Base-by-base conservation (phyloP, 2,113 vertebrate species). In the Spheniscus mendiculus region DNA sequence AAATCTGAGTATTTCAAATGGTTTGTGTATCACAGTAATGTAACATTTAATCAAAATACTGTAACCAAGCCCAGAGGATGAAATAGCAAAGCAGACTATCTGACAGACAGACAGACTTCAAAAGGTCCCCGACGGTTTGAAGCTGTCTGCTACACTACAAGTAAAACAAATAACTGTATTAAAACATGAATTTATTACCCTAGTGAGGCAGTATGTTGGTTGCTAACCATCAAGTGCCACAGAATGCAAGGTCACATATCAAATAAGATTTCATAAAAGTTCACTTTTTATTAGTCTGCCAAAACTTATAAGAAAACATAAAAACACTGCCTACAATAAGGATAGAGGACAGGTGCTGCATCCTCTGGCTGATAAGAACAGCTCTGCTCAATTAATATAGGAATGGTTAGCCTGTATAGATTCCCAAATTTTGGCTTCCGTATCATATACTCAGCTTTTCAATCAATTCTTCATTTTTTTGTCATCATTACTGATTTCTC, bases 141-240 rank as follows among this genome's bases (percentile, higher is more conserved):
- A 94, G 29, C 84, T 86, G 78, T 83, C 87, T 79, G 59, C 63
- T 83, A 85, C 15, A n/a, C 55, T 63, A 70, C 10, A 90, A 81
- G 36, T 61, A 77, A 90, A 96, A 92, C 50, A 88, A 93, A 20
- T 72, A 95, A 86, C 55, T 88, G 44, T 27, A 94, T 72, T 87
- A 73, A 93, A 90, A 78, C 17, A 83, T 15, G 2, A 72, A 86
- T 96, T 92, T 89, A 90, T 58, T 79, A 90, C 34, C 25, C 59
- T 55, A 81, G 8, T 5, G n/a, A 90, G 65, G 80, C 27, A 78
- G 29, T 38, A 65, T 1, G 1, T 36, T 83, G 50, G 38, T 58
- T 94, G 29, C 42, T 92, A 90, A 93, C 50, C 71, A 96, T 30
- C 40, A 78, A 38, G 40, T 69, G 55, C 30, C 40, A 84, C 34